These are phyloP conservation scores for Albula goreensis DNA, from an alignment of 2,113 vertebrate genomes.

Conservation along the genomic window DNA sequence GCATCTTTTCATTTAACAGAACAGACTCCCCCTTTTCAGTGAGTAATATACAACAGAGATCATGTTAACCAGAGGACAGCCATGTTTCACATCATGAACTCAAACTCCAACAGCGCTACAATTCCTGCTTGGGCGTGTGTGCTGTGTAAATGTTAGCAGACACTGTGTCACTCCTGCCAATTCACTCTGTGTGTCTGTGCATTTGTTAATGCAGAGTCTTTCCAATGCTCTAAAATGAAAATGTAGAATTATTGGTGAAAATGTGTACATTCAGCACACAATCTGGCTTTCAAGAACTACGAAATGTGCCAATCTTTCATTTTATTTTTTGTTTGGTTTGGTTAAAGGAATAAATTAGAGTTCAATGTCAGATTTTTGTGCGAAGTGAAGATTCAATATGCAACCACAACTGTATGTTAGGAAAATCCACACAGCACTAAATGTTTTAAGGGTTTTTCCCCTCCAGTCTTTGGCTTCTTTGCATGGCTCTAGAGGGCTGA, in stretches of 20 bases:
- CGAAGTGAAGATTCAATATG: constrained; percentile 1
- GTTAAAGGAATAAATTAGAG: neutral
- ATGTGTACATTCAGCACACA: neutral
- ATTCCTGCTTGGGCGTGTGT: neutral
- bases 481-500: neutral
- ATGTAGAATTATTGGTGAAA: neutral
- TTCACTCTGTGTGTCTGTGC: neutral
- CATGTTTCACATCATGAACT: neutral
- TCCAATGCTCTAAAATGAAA: neutral
- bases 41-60: neutral
- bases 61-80: neutral
- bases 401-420: constrained; percentile 9
- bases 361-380: neutral
- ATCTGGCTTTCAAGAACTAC: neutral
- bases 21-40: neutral
- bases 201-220: neutral
- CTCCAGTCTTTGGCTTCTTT: constrained; percentile 6
- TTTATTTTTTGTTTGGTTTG: neutral
- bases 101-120: neutral
- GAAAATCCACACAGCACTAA: constrained; percentile 17
- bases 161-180: neutral
- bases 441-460: constrained; percentile 20
- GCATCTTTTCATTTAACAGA: constrained; percentile 8
- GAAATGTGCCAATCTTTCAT: neutral
- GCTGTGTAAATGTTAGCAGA: neutral